Evolutionary conservation across 2,888 invertebrate species (phyloP).

Genomic region (Peribatodes rhomboidaria): DNA sequence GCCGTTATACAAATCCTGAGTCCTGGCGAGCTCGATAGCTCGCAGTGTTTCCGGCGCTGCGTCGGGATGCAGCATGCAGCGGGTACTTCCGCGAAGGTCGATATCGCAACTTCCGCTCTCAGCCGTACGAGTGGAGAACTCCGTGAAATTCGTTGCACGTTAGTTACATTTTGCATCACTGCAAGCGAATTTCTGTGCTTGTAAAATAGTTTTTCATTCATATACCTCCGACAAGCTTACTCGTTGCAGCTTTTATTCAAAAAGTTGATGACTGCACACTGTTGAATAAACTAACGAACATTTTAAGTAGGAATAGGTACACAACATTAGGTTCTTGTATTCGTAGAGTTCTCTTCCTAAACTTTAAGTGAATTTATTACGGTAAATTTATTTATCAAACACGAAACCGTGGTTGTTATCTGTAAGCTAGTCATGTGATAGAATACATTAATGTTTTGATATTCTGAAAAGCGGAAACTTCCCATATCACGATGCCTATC

Average conservation of each 20-base stretch:
- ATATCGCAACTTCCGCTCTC: conserved; percentile 62
- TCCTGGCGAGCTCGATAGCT: conserved; percentile 27
- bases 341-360: background rate
- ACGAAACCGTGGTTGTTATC: background rate
- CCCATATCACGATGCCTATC: conserved; percentile 30
- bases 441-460: conserved; percentile 10
- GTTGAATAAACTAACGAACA: background rate
- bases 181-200: conserved; percentile 10
- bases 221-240: background rate
- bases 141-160: conserved; percentile 17
- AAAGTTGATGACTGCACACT: background rate
- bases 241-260: background rate
- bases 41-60: conserved; percentile 36
- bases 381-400: background rate
- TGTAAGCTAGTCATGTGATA: background rate
- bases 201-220: conserved; percentile 1
- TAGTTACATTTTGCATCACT: conserved; percentile 17
- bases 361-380: background rate
- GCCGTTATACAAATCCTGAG: conserved; percentile 1
- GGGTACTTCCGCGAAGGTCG: conserved; percentile 62
- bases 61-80: conserved; percentile 39
- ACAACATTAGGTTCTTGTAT: background rate
- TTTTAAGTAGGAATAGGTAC: no score
- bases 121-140: conserved; percentile 6
- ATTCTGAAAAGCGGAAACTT: conserved; percentile 39